Evolutionary conservation across 2,888 invertebrate species (phyloP), one percentile per base, ranked within the genome.

Genomic region (Sinodicranocentrus sp.): DNA sequence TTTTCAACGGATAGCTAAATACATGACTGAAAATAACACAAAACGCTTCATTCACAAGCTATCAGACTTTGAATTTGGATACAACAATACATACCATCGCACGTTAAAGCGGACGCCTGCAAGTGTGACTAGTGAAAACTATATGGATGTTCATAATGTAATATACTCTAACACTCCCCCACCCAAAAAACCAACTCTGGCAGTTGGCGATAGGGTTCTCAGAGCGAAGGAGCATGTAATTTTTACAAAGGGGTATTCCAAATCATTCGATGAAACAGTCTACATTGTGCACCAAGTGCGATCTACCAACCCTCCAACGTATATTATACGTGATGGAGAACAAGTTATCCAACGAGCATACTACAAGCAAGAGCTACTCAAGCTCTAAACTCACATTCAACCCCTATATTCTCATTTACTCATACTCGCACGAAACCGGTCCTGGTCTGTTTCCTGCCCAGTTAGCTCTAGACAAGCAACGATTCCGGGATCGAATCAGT

Each of bases 41-140:
- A 73, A 73, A 73, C 63, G 63, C 1, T 63, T 33, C 5, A n/a
- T 63, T n/a, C 33, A 63, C 19, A 33, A 25, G 8, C 39, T 63
- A 2, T 6, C 2, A 5, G 33, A 39, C 10, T 63, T 63, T 5
- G 63, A 63, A 25, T 6, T 10, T 3, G 17, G 19, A 8, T 8
- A 8, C 17, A 63, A 63, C 17, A 39, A 33, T 8, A 63, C 19
- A 6, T 63, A 39, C 19, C 63, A 63, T 21, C n/a, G 63, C 5
- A 39, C 17, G 2, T n/a, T 63, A 1, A 6, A 19, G 3, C 19
- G 63, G 2, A 15, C n/a, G 6, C 63, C 63, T 3, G 3, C 3
- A n/a, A 19, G 39, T 6, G 63, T 63, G 2, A 63, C 33, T 2
- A 17, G 19, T 2, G 63, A 39, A 25, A 63, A 33, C 1, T 1